These are phyloP conservation scores for Dilophus febrilis DNA, from an alignment of 2,888 invertebrate genomes.

Conservation along the genomic window DNA sequence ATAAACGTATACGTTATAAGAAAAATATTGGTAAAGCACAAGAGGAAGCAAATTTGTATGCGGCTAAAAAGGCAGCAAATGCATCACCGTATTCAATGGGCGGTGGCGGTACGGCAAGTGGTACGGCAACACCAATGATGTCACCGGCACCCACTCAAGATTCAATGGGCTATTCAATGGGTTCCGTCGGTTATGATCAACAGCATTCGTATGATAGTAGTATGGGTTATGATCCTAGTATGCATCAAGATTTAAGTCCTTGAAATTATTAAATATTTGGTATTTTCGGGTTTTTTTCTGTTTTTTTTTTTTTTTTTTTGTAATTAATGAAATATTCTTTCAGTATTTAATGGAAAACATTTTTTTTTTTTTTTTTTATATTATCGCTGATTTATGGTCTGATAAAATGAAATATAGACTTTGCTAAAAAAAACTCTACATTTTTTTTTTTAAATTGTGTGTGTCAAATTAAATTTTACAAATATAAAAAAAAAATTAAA, in stretches of 20 bases:
- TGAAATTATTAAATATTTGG: constrained; percentile 18
- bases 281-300: not conserved
- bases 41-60: constrained; percentile 97
- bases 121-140: constrained; percentile 89
- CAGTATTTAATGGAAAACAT: not conserved
- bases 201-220: constrained; percentile 76
- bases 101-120: constrained; percentile 61
- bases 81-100: constrained; percentile 79
- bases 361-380: not conserved
- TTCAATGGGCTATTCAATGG: constrained; percentile 85
- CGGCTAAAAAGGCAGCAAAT: constrained; percentile 93
- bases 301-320: not conserved
- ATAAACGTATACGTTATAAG: constrained; percentile 98
- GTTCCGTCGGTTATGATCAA: constrained; percentile 80
- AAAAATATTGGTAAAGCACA: constrained; percentile 99
- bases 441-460: too few species aligned
- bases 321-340: not conserved
- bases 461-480: too few species aligned
- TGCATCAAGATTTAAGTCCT: constrained; percentile 75
- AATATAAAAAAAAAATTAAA: too few species aligned
- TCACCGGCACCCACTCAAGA: constrained; percentile 84
- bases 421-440: too few species aligned
- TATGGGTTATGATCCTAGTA: constrained; percentile 73
- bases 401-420: too few species aligned
- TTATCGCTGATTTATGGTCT: too few species aligned